Conservation (phyloP, 2,888 invertebrate genomes). For the Drosophila hamatofila region DNA sequence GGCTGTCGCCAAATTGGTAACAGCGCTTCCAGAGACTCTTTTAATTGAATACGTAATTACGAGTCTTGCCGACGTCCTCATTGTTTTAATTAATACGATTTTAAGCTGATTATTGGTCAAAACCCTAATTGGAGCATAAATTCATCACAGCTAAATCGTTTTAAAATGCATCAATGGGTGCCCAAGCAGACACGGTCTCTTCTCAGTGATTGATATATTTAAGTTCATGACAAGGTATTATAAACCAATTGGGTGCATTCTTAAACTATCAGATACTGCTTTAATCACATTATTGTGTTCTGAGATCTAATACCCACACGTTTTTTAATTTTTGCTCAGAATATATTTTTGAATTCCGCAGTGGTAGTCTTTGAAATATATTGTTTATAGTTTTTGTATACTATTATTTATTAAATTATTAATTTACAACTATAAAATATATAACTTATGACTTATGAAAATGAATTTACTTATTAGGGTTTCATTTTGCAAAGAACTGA, state of each 20-base stretch:
- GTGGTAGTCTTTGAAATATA: no score
- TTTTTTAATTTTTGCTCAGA: no score
- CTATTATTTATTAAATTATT: no score
- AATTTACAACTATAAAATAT: no score
- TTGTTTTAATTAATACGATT: slow-evolving; percentile 68
- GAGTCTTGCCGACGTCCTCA: slow-evolving; percentile 41
- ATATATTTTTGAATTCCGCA: no score
- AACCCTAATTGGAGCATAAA: slow-evolving; percentile 46
- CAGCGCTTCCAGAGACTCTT: slow-evolving; percentile 25
- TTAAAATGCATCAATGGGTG: slow-evolving; percentile 6
- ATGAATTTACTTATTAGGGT: no score
- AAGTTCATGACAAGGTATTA: slow-evolving; percentile 1
- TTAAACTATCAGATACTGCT: neutral
- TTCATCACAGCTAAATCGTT: slow-evolving; percentile 57
- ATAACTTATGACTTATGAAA: no score
- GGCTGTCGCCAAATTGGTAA: slow-evolving; percentile 62
- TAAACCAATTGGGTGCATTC: slow-evolving; percentile 9
- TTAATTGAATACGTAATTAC: slow-evolving; percentile 69
- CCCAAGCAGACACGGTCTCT: neutral
- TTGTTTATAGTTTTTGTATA: no score
- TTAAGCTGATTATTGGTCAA: slow-evolving; percentile 59
- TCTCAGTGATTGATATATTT: slow-evolving; percentile 47
- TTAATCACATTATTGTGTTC: neutral
- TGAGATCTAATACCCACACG: neutral
- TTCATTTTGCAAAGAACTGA: no score